Evolutionary conservation across 2,888 invertebrate genomes (phyloP), one percentile per base, ranked within the genome.

Genomic region (Folsomia manolachei): DNA sequence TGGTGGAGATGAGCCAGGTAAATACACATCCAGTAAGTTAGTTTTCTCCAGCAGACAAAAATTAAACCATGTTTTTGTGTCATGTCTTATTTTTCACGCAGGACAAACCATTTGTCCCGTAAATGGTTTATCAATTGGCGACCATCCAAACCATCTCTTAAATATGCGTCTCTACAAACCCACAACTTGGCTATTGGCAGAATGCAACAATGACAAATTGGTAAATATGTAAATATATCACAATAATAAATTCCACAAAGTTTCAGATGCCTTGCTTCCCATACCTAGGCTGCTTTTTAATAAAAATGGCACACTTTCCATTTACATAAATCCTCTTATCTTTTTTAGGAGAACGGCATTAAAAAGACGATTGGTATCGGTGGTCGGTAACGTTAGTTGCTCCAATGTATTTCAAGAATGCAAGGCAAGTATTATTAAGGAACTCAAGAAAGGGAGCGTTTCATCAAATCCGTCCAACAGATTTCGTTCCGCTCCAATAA

Each of bases 401-500:
- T 79, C 78, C 27, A 79, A 78, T 26, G 77, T 80, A 25, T 76
- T 80, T 53, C 78, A 77, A 60, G 80, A 81, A 66, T 80, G 79
- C 69, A 78, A 79, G 68, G 75, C 76, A 4, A 79, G 69, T 69
- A 79, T 81, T 53, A 70, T 79, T 11, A 80, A 79, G 67, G 79
- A 80, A 65, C 71, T 79, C 27, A 78, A 72, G 71, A 75, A 75
- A 70, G 80, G 78, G 14, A 70, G 60, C 24, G 56, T 64, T 7
- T 65, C 71, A 19, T 68, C 75, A 21, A 71, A 71, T 0, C 69
- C 71, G 11, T 21, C 72, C 14, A 74, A 70, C 27, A 67, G 83
- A 63, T 87, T 87, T 78, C 85, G 88, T 81, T 88, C 89, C 0
- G 89, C 88, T 1, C 89, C 89, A 0, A 86, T 84, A n/a, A 88